phyloP scores from a whole-genome alignment of 2,888 invertebrate genomes.

The Drosophila mulleri region DNA sequence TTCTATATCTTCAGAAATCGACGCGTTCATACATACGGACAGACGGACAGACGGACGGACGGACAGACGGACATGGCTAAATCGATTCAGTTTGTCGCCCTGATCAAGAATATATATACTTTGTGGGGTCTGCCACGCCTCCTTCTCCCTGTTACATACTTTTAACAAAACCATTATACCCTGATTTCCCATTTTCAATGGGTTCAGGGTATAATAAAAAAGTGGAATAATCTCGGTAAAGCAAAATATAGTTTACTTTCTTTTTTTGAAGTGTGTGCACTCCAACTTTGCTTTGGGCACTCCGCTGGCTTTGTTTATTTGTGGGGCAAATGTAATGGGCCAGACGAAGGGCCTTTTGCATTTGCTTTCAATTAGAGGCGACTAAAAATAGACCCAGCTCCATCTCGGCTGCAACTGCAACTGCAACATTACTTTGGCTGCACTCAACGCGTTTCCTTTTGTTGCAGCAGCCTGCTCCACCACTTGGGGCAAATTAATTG shows the following conservation, averaged over 20 bases:
- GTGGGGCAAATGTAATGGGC: conserved; percentile 37
- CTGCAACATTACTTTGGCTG: conserved; percentile 55
- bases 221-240: background rate
- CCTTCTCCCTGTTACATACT: too few species aligned
- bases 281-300: conserved; percentile 13
- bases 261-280: conserved; percentile 19
- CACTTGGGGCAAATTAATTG: conserved; percentile 67
- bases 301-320: conserved; percentile 35
- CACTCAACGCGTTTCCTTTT: conserved; percentile 44
- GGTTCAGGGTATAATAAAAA: too few species aligned
- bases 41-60: too few species aligned
- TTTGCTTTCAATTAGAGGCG: conserved; percentile 57
- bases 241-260: background rate
- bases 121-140: too few species aligned
- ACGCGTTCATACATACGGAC: too few species aligned
- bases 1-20: too few species aligned
- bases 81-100: too few species aligned
- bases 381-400: conserved; percentile 35
- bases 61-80: too few species aligned
- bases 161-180: too few species aligned
- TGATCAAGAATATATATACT: too few species aligned
- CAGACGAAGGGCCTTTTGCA: conserved; percentile 40
- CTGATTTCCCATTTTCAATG: too few species aligned
- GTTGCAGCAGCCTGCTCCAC: conserved; percentile 12
- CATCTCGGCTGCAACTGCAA: conserved; percentile 27